Conservation (phyloP, 2,113 vertebrate genomes). For the Lampris incognitus region DNA sequence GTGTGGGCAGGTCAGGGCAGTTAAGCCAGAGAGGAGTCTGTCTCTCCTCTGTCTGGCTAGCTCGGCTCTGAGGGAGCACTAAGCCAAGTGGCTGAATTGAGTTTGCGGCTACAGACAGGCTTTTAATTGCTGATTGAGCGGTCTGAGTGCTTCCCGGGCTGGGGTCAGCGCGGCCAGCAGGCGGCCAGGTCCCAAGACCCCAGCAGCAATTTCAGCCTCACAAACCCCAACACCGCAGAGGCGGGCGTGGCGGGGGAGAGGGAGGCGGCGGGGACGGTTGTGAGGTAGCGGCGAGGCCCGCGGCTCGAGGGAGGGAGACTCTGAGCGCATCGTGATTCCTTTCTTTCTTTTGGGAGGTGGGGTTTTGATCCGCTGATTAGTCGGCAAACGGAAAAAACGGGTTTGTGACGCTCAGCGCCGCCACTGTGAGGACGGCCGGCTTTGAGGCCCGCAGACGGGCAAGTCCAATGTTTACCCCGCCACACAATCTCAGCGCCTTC, state of each 20-base stretch:
- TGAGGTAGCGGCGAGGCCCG: constrained; percentile 21
- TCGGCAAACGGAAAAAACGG: background rate
- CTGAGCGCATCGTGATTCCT: constrained; percentile 2
- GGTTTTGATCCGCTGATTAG: constrained; percentile 49
- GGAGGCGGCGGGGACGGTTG: constrained; percentile 12
- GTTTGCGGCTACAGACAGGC: constrained; percentile 81
- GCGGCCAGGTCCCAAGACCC: constrained; percentile 78
- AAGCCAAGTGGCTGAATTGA: constrained; percentile 79
- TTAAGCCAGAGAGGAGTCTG: constrained; percentile 50
- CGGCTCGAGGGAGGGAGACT: constrained; percentile 15
- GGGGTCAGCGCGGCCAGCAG: constrained; percentile 77
- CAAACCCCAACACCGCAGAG: constrained; percentile 8
- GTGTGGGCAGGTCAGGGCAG: constrained; percentile 53
- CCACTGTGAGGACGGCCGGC: constrained; percentile 31
- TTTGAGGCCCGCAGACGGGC: constrained; percentile 63
- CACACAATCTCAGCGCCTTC: constrained; percentile 63
- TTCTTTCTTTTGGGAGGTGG: background rate
- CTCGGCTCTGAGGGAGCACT: constrained; percentile 58
- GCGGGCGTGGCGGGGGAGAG: constrained; percentile 21
- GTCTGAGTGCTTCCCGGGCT: constrained; percentile 79
- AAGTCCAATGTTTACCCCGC: constrained; percentile 62
- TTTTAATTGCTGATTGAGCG: constrained; percentile 86
- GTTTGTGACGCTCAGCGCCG: constrained; percentile 4
- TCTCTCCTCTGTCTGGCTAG: constrained; percentile 74
- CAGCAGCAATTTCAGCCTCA: constrained; percentile 78